Base-by-base conservation (phyloP, 64 coral and sea anemone species). In the Montipora efflorescens region DNA sequence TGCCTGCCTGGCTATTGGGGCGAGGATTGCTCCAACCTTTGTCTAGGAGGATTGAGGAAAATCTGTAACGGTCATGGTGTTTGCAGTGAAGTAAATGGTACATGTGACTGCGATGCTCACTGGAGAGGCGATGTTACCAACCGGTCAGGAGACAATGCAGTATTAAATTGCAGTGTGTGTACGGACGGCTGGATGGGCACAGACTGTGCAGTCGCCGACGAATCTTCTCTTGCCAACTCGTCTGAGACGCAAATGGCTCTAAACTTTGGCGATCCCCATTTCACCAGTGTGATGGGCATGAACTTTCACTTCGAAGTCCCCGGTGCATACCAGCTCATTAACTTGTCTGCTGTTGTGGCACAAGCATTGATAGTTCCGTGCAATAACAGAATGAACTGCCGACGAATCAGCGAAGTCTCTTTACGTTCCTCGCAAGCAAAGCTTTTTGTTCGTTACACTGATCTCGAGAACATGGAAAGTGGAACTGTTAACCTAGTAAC, bases 241-340 rank as follows among this genome's bases (percentile, higher is more conserved):
- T 67, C 74, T 78, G 61, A 79, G 15, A 92, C 87, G 13, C 22
- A 76, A 70, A 79, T 94, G 36, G 90, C 91, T 52, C 88, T 91
- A 74, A 96, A 77, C 44, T 98, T 98, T 92, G 97, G 97, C 70
- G 97, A 98, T 88, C 97, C 97, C 58, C 97, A 98, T 77, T 95
- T 98, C 66, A 98, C 97, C 46, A 92, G 91, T 47, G 81, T 95
- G 23, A 85, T 79, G 18, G 94, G 97, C 19, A 84, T 82, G 0
- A 98, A 95, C 82, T 98, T 94, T 64, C 95, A 98, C 87, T 89
- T 98, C 68, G 91, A 95, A 85, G 89, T 78, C 4, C 95, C 94
- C 16, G 97, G 97, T 73, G 92, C 97, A 23, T 96, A 83, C 78
- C 76, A 88, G 5, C 45, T 95, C 15, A 78, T 98, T 6, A 94